phyloP scores from a whole-genome alignment of 2,888 invertebrate species.

The Chaetogeoica ovagalla region DNA sequence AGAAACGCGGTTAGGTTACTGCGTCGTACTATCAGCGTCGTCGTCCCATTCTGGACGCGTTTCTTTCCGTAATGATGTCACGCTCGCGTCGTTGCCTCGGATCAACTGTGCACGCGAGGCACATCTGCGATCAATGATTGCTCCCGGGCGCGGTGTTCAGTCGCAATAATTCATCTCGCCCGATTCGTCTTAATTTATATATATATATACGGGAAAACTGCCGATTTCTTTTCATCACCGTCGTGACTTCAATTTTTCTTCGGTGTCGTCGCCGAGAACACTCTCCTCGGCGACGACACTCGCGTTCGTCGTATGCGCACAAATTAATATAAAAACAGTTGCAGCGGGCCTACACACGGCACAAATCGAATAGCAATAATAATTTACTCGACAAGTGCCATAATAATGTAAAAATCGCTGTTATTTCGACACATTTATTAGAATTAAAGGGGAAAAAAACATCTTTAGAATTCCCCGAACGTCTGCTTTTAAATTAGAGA shows the following conservation, averaged over 20 bases:
- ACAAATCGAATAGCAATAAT: no score
- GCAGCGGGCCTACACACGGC: no score
- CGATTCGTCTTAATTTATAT: constrained; percentile 43
- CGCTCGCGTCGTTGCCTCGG: constrained; percentile 29
- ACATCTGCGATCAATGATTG: constrained; percentile 35
- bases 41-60: constrained; percentile 20
- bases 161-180: constrained; percentile 5
- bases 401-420: no score
- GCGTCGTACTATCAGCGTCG: neutral
- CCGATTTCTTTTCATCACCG: constrained; percentile 25
- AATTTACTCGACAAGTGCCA: no score
- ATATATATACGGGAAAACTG: neutral
- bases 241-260: constrained; percentile 15
- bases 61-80: constrained; percentile 34
- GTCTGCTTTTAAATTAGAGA: no score
- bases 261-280: neutral
- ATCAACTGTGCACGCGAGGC: constrained; percentile 23
- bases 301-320: no score
- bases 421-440: no score
- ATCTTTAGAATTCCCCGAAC: no score
- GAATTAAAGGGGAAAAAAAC: no score
- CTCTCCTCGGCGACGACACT: no score
- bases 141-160: constrained; percentile 4
- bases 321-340: no score
- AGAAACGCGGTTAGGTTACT: constrained; percentile 3